Base-by-base conservation (phyloP, 2,888 invertebrate species). In the Leptura quadrifasciata region DNA sequence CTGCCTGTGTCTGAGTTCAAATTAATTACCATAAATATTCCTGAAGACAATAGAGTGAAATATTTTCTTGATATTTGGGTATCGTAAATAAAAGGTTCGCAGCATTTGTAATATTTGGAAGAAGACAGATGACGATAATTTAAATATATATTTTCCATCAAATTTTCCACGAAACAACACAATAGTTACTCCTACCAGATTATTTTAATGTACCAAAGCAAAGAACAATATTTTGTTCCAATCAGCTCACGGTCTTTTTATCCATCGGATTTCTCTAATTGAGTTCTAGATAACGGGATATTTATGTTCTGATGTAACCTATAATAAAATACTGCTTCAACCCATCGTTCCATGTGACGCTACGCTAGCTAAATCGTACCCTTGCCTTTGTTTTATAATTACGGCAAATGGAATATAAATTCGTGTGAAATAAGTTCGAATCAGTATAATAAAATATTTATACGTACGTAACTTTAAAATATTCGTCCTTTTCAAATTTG, bases 181-280 rank as follows among this genome's bases (percentile, higher is more conserved):
- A 39, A 12, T 12, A 6, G 12, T 15, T 10, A 9, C 12, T 39
- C 39, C 12, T 39, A 15, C 39, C 3, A 6, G 39, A 39, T 39
- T 12, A 39, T 15, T 39, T 39, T 15, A 39, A 39, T 15, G 15
- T 39, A 3, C 15, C 10, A 39, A 39, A 39, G 10, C 39, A 39
- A 39, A 39, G 39, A 15, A 39, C 39, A 39, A 39, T 39, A 39
- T 39, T 39, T 39, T 39, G 35, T 39, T 39, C 39, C 39, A 39
- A 39, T 39, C 39, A 39, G 15, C 15, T 10, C 10, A 35, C 8
- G 35, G 35, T 10, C 39, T 39, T 39, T 31, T 15, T 39, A 39
- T 39, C 39, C 39, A 39, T 39, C 39, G 39, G 39, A 39, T 39
- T 39, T 39, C 39, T 39, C 39, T 39, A 39, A 39, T 39, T 39